Percentiles rank a stretch among this genome's conserved stretches.
Evolutionary conservation across 1,140 invertebrate species (phyloP).

Genomic region (Microplitis mediator): DNA sequence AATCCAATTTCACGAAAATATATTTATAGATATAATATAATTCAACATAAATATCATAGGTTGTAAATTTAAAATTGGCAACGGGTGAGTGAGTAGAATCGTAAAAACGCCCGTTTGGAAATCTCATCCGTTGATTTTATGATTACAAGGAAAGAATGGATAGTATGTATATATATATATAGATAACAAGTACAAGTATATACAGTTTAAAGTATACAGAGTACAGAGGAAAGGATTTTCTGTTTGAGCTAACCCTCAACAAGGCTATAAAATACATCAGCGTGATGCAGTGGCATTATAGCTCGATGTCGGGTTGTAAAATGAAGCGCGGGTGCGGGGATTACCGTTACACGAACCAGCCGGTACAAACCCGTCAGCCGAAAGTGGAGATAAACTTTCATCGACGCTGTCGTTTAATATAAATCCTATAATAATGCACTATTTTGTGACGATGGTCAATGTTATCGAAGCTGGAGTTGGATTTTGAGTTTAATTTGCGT

Average conservation of each 20-base stretch:
- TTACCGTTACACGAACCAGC: not conserved
- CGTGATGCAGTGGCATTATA: not conserved
- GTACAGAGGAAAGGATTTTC: no score
- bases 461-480: not conserved
- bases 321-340: conserved; percentile 3
- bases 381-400: not conserved
- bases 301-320: no score
- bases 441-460: not conserved
- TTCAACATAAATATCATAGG: not conserved
- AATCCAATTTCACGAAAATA: no score
- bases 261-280: not conserved
- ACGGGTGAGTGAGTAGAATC: conserved; percentile 1
- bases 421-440: no score
- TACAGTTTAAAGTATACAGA: not conserved
- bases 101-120: not conserved
- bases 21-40: not conserved
- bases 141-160: conserved; percentile 8
- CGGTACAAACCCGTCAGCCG: no score
- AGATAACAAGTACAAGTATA: not conserved
- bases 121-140: conserved; percentile 1
- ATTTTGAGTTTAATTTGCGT: not conserved
- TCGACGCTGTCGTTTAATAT: not conserved
- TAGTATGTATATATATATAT: not conserved
- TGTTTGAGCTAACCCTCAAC: not conserved
- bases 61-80: not conserved